Conservation (phyloP, 2,113 vertebrate genomes). For the Corydoras maculifer region DNA sequence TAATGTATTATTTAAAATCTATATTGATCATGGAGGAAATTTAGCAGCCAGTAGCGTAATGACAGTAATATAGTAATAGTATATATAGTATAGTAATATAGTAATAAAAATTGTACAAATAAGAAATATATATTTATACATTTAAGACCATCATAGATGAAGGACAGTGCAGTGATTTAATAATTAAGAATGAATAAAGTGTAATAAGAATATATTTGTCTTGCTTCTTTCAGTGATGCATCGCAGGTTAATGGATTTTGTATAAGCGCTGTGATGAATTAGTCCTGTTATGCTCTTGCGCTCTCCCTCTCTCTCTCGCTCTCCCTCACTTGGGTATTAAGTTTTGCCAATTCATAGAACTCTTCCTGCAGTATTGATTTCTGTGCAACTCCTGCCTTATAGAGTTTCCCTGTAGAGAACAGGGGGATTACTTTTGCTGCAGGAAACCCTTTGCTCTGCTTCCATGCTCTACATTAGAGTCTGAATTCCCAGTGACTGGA, state of each 20-base stretch:
- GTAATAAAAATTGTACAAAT: no score
- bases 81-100: no score
- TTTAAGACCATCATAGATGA: no score
- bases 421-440: constrained; percentile 9
- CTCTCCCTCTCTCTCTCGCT: not conserved
- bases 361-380: constrained; percentile 18
- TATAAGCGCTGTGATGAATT: not conserved
- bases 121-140: no score
- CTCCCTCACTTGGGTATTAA: not conserved
- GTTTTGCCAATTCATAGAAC: not conserved
- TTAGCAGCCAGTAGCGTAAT: no score
- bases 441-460: constrained; percentile 10
- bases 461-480: not conserved
- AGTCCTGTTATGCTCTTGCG: not conserved
- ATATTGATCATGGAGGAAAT: no score
- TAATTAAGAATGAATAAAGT: no score
- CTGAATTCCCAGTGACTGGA: no score
- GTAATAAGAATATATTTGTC: no score
- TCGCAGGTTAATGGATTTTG: constrained; percentile 10
- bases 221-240: not conserved
- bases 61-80: no score
- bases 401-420: constrained; percentile 12
- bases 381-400: constrained; percentile 13
- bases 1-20: no score
- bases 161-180: no score